Evolutionary conservation across 2,888 invertebrate species (phyloP).

Genomic region (Drosophila picticornis): DNA sequence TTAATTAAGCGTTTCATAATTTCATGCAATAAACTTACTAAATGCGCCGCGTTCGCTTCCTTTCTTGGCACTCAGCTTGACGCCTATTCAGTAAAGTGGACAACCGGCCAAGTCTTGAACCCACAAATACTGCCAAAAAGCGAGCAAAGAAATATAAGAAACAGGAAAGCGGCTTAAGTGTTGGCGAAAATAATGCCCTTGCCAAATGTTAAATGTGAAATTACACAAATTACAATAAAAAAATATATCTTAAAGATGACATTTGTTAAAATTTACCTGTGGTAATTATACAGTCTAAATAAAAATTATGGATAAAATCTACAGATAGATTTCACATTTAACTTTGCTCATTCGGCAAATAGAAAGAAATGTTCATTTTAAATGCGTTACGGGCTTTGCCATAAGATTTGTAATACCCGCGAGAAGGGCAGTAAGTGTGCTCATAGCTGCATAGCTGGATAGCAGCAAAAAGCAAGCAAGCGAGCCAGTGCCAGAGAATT

Average conservation of each 20-base stretch:
- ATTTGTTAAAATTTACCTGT: background rate
- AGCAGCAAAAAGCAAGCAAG: slow-evolving; percentile 31
- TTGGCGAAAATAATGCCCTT: slow-evolving; percentile 14
- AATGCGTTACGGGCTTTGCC: background rate
- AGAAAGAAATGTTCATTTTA: background rate
- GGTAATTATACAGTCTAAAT: background rate
- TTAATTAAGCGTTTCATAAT: slow-evolving; percentile 77
- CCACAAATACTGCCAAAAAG: slow-evolving; percentile 72
- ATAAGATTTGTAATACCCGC: slow-evolving; percentile 2
- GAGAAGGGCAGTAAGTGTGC: slow-evolving; percentile 1
- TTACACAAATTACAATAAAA: background rate
- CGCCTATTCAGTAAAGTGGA: slow-evolving; percentile 53
- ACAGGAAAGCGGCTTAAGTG: background rate
- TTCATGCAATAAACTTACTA: slow-evolving; percentile 80
- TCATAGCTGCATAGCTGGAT: slow-evolving; percentile 30
- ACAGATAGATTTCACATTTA: background rate
- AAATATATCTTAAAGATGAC: background rate
- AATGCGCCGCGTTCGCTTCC: slow-evolving; percentile 72
- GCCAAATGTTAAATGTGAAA: background rate
- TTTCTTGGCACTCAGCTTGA: slow-evolving; percentile 67
- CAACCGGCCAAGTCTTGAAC: slow-evolving; percentile 53
- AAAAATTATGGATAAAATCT: background rate
- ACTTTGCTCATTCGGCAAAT: background rate
- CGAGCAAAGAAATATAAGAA: slow-evolving; percentile 22
- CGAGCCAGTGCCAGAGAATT: slow-evolving; percentile 61